These are phyloP conservation scores for Scomber colias DNA, from an alignment of 2,113 vertebrate species.

Conservation along the genomic window DNA sequence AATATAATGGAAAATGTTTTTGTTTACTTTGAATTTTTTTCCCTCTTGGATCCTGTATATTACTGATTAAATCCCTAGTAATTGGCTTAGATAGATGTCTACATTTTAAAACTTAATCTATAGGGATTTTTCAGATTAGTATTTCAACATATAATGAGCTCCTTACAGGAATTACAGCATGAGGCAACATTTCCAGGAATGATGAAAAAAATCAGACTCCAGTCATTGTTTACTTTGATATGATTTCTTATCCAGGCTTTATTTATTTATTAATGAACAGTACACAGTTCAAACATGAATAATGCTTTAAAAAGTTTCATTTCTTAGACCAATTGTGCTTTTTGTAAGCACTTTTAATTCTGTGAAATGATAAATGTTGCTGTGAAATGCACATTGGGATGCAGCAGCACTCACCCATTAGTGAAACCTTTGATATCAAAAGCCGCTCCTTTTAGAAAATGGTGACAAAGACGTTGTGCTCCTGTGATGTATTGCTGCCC, in stretches of 20 bases:
- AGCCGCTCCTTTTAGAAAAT: neutral
- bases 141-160: slow-evolving; percentile 30
- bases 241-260: slow-evolving; percentile 41
- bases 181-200: slow-evolving; percentile 19
- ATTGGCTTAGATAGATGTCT: neutral
- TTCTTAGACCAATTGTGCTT: neutral
- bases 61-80: slow-evolving; percentile 4
- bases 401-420: slow-evolving; percentile 47
- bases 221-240: slow-evolving; percentile 17
- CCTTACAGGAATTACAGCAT: slow-evolving; percentile 13
- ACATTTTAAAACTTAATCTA: neutral
- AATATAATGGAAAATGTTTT: neutral
- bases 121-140: slow-evolving; percentile 15
- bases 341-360: neutral
- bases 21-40: slow-evolving; percentile 3
- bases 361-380: neutral
- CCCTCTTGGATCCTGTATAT: neutral
- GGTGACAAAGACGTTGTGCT: slow-evolving; percentile 8
- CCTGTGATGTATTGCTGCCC: slow-evolving; percentile 85
- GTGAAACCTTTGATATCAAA: slow-evolving; percentile 8
- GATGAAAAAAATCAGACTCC: slow-evolving; percentile 37
- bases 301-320: neutral
- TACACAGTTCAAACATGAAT: slow-evolving; percentile 8
- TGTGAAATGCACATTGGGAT: neutral
- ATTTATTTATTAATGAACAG: slow-evolving; percentile 37